Evolutionary conservation across 2,888 invertebrate species (phyloP).

Genomic region (Dorcus hopei): DNA sequence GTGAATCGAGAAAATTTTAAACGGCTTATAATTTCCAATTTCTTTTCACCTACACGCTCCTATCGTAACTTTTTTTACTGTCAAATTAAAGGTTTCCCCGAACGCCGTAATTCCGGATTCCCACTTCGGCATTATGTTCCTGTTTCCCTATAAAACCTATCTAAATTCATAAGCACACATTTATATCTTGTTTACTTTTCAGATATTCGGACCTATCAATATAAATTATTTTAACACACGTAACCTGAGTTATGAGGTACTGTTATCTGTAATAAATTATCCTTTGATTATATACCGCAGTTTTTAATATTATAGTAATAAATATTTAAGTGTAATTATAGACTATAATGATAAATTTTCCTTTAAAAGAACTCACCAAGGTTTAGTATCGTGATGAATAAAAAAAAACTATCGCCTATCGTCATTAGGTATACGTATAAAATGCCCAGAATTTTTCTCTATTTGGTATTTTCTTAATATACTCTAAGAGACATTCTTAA

Average conservation of each 20-base stretch:
- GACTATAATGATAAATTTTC: neutral
- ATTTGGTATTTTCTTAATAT: too few relatives aligned
- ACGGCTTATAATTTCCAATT: constrained; percentile 45
- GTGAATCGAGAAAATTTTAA: constrained; percentile 11
- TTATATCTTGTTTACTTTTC: constrained; percentile 13
- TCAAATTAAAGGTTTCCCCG: constrained; percentile 43
- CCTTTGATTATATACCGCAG: neutral
- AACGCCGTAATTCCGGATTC: constrained; percentile 27
- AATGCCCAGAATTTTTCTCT: too few relatives aligned
- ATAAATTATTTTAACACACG: neutral
- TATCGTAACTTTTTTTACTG: constrained; percentile 44
- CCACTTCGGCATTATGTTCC: neutral
- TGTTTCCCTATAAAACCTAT: constrained; percentile 35
- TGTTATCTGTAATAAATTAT: neutral
- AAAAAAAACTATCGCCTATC: too few relatives aligned
- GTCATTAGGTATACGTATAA: too few relatives aligned
- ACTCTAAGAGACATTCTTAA: too few relatives aligned
- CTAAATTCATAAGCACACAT: constrained; percentile 49
- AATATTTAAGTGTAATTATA: neutral
- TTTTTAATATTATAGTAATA: neutral
- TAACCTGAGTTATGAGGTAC: neutral
- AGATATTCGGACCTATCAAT: neutral
- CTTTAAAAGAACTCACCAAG: too few relatives aligned
- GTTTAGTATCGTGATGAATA: too few relatives aligned
- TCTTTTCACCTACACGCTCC: constrained; percentile 47